Percentiles rank a stretch among this genome's conserved stretches.
Evolutionary conservation across 1,140 invertebrate genomes (phyloP).

Genomic region (Patella vulgata): DNA sequence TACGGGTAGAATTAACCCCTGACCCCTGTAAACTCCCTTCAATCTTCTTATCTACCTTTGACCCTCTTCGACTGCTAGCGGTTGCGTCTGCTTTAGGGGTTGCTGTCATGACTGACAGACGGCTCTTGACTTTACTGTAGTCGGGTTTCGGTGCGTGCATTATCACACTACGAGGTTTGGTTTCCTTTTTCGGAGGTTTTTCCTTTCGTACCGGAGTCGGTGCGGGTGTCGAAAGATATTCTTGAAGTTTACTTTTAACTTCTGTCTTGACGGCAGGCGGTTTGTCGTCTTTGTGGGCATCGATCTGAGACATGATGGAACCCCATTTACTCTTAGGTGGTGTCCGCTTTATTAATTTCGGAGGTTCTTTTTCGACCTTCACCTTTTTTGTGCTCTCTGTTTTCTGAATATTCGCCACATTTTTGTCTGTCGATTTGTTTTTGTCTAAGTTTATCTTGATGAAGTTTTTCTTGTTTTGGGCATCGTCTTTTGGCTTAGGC

Average conservation of each 20-base stretch:
- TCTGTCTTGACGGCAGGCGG: slow-evolving; percentile 59
- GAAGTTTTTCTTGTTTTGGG: slow-evolving; percentile 41
- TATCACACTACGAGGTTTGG: slow-evolving; percentile 36
- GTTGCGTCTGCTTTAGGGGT: slow-evolving; percentile 15
- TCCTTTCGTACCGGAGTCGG: slow-evolving; percentile 35
- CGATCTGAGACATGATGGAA: slow-evolving; percentile 65
- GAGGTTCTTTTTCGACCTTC: slow-evolving; percentile 43
- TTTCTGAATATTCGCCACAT: slow-evolving; percentile 24
- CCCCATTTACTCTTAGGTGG: slow-evolving; percentile 66
- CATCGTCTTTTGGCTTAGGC: slow-evolving; percentile 44
- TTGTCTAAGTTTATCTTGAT: slow-evolving; percentile 28
- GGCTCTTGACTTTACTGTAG: slow-evolving; percentile 58
- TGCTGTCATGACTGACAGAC: slow-evolving; percentile 7
- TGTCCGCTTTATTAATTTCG: slow-evolving; percentile 55
- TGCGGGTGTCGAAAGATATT: slow-evolving; percentile 37
- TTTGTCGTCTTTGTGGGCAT: slow-evolving; percentile 52
- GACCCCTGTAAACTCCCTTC: slow-evolving; percentile 14
- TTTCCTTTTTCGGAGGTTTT: slow-evolving; percentile 17
- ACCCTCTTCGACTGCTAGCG: slow-evolving; percentile 14
- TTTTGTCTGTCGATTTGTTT: slow-evolving; percentile 19
- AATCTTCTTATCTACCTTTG: neutral
- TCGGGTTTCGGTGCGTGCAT: slow-evolving; percentile 49
- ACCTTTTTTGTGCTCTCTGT: slow-evolving; percentile 27
- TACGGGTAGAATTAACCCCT: slow-evolving; percentile 11
- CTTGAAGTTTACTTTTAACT: slow-evolving; percentile 62